These are phyloP conservation scores for Anodontia alba DNA, from an alignment of 2,888 invertebrate species.

Conservation along the genomic window DNA sequence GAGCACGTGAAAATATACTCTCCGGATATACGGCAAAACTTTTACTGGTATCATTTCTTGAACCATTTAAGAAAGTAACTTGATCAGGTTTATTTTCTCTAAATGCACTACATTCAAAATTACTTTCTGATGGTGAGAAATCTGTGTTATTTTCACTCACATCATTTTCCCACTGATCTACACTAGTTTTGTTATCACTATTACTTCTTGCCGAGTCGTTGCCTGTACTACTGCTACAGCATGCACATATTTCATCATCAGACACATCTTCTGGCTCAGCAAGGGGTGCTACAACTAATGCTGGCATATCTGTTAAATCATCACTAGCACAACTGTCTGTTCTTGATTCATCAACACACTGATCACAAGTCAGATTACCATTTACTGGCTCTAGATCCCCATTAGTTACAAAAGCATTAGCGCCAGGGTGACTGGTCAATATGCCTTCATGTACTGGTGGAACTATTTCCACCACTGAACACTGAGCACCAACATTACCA, in stretches of 20 bases:
- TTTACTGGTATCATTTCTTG: background rate
- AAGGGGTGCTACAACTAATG: slow-evolving; percentile 51
- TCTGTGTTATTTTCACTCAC: slow-evolving; percentile 12
- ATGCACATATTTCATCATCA: slow-evolving; percentile 55
- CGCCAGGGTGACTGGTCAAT: background rate
- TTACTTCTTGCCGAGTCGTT: background rate
- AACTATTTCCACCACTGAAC: background rate
- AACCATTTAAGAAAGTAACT: background rate
- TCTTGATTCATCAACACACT: background rate
- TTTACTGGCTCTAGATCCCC: background rate
- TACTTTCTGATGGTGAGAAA: background rate
- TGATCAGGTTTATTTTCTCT: background rate
- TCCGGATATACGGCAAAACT: background rate
- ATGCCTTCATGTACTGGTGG: background rate
- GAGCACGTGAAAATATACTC: slow-evolving; percentile 6
- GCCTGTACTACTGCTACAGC: background rate
- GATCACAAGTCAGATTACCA: background rate
- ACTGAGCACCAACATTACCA: background rate
- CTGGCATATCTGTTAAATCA: slow-evolving; percentile 6
- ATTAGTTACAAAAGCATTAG: background rate
- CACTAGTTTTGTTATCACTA: background rate
- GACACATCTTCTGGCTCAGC: slow-evolving; percentile 63
- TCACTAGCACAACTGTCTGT: background rate
- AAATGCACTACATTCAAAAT: background rate
- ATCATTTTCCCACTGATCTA: slow-evolving; percentile 1